Percentiles rank a stretch among this genome's conserved stretches.
These are phyloP conservation scores for Coregonus clupeaformis DNA, from an alignment of 2,113 vertebrate species.

Conservation along the genomic window DNA sequence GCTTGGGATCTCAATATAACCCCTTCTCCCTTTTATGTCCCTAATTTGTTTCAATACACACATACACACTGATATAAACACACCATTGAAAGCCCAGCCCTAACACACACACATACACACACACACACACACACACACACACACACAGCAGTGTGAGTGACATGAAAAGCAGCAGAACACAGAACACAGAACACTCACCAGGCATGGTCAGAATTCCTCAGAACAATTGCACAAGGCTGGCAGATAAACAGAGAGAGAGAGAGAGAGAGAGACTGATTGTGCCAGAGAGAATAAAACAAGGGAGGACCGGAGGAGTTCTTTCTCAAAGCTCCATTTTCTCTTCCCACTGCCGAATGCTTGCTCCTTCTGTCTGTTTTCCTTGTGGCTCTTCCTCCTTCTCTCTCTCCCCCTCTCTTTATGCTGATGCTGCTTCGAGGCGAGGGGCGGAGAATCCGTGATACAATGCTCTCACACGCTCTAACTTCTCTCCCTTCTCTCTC, in stretches of 20 bases:
- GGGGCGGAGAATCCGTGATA: slow-evolving; percentile 61
- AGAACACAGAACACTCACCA: slow-evolving; percentile 67
- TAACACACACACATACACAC: not conserved
- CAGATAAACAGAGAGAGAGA: not conserved
- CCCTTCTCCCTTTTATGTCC: not conserved
- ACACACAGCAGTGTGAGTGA: slow-evolving; percentile 31
- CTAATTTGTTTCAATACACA: not conserved
- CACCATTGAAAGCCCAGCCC: slow-evolving; percentile 12
- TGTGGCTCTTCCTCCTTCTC: slow-evolving; percentile 52
- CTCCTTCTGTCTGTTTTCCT: slow-evolving; percentile 39
- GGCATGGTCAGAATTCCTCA: slow-evolving; percentile 68
- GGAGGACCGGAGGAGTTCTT: slow-evolving; percentile 42
- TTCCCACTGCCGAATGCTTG: slow-evolving; percentile 25
- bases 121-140: no score
- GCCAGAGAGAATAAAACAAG: not conserved
- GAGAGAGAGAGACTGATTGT: not conserved
- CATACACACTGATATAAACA: slow-evolving; percentile 13
- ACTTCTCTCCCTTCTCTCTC: slow-evolving; percentile 17
- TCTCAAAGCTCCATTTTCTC: slow-evolving; percentile 61
- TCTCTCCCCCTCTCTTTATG: slow-evolving; percentile 29
- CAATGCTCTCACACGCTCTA: slow-evolving; percentile 33
- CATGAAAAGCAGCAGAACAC: slow-evolving; percentile 46
- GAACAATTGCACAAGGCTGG: slow-evolving; percentile 46
- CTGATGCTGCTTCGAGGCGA: slow-evolving; percentile 59
- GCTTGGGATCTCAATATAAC: no score